These are phyloP conservation scores for Jaculus jaculus DNA, from an alignment of 2,113 vertebrate genomes.

Conservation along the genomic window DNA sequence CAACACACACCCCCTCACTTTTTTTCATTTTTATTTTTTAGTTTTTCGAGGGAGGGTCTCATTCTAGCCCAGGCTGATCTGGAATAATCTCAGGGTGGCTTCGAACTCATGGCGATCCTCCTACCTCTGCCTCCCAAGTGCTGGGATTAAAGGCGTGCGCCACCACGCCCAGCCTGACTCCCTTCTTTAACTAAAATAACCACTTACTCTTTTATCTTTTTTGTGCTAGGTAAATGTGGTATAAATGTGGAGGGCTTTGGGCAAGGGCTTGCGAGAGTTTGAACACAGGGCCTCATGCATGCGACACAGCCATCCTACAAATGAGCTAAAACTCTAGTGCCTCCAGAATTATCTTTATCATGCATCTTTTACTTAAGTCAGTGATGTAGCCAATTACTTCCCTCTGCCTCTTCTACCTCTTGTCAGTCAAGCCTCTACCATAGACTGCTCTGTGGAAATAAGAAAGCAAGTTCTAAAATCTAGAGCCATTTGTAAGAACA, in stretches of 20 bases:
- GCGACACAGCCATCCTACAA: background rate
- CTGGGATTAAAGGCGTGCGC: too few relatives aligned
- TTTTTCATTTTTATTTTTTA: too few relatives aligned
- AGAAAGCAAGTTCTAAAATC: background rate
- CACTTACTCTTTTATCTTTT: background rate
- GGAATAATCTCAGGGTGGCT: too few relatives aligned
- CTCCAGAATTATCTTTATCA: background rate
- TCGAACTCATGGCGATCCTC: too few relatives aligned
- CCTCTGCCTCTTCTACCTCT: background rate
- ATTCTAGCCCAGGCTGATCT: too few relatives aligned
- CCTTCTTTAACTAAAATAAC: background rate
- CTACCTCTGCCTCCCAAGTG: too few relatives aligned
- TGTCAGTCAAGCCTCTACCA: background rate
- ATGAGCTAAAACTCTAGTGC: background rate
- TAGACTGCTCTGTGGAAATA: background rate
- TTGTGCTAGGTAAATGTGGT: background rate
- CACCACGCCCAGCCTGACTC: too few relatives aligned
- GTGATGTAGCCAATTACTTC: background rate
- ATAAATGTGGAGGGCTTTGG: background rate
- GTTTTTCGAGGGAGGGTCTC: too few relatives aligned
- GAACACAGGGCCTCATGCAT: background rate
- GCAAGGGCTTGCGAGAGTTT: background rate
- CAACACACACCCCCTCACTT: too few relatives aligned
- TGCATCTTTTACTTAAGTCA: conserved; percentile 39
- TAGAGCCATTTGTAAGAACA: background rate